These are phyloP conservation scores for Dinocampus coccinellae DNA, from an alignment of 2,888 invertebrate species.

Conservation along the genomic window DNA sequence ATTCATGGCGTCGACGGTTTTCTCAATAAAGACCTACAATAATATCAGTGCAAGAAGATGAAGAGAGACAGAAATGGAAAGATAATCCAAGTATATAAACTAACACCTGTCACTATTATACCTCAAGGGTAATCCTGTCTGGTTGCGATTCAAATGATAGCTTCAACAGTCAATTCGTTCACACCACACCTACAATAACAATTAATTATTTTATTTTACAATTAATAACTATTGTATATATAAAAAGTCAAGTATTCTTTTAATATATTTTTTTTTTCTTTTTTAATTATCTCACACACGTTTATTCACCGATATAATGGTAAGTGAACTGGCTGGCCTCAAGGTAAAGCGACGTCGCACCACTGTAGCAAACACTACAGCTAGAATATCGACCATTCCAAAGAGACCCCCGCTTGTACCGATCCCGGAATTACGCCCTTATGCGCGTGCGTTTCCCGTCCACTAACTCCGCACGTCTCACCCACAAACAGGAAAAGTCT, in stretches of 20 bases:
- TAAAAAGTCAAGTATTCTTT: background rate
- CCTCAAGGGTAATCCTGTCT: conserved; percentile 14
- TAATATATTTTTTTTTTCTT: background rate
- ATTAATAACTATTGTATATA: background rate
- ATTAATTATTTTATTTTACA: background rate
- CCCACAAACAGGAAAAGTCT: background rate
- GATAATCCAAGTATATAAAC: background rate
- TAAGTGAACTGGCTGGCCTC: conserved; percentile 52
- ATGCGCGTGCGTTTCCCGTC: conserved; percentile 57
- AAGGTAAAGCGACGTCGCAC: conserved; percentile 62
- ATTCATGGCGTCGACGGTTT: background rate
- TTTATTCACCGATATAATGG: conserved; percentile 20
- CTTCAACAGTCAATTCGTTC: conserved; percentile 1
- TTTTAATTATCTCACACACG: conserved; percentile 18
- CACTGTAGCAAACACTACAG: conserved; percentile 62
- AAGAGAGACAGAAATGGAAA: conserved; percentile 5
- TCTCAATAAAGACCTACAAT: conserved; percentile 3
- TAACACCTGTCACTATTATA: conserved; percentile 26
- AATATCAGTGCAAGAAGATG: background rate
- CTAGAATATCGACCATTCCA: conserved; percentile 67
- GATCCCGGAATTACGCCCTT: conserved; percentile 42
- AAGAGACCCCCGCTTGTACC: conserved; percentile 61
- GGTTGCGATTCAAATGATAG: background rate
- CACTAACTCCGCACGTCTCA: conserved; percentile 1
- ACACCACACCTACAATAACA: background rate